These are phyloP conservation scores for Donacobius atricapilla DNA, from an alignment of 2,113 vertebrate species.

Conservation along the genomic window DNA sequence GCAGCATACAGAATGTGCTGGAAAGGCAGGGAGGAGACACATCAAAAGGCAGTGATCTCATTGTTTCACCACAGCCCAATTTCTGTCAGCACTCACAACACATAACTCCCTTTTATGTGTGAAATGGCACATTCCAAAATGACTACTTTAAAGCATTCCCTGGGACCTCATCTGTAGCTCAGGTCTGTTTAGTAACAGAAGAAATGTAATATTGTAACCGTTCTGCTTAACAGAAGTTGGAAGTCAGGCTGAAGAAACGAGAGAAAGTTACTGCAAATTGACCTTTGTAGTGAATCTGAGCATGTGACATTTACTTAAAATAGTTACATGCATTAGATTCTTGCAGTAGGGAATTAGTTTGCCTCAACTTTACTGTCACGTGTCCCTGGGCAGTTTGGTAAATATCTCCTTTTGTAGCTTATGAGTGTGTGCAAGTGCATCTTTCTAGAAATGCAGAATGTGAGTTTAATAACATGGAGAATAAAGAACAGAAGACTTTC, in stretches of 20 bases:
- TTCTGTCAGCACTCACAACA: not conserved
- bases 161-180: not conserved
- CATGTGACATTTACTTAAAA: constrained; percentile 52
- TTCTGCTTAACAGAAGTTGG: not conserved
- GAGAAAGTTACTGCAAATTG: constrained; percentile 38
- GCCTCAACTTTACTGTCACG: not conserved
- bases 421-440: not conserved
- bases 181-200: not conserved
- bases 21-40: not conserved
- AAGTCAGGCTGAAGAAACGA: not conserved
- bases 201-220: not conserved
- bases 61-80: not conserved
- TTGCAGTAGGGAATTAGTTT: not conserved
- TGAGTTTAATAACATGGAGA: not conserved
- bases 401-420: not conserved
- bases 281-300: not conserved
- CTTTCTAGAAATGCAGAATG: not conserved
- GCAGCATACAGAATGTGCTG: not conserved
- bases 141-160: not conserved
- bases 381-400: not conserved
- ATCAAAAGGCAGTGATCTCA: not conserved
- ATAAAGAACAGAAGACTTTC: not conserved
- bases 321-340: constrained; percentile 7
- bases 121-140: not conserved
- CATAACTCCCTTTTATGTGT: not conserved